phyloP scores from a whole-genome alignment of 1,140 invertebrate genomes.

The Hirudo medicinalis region DNA sequence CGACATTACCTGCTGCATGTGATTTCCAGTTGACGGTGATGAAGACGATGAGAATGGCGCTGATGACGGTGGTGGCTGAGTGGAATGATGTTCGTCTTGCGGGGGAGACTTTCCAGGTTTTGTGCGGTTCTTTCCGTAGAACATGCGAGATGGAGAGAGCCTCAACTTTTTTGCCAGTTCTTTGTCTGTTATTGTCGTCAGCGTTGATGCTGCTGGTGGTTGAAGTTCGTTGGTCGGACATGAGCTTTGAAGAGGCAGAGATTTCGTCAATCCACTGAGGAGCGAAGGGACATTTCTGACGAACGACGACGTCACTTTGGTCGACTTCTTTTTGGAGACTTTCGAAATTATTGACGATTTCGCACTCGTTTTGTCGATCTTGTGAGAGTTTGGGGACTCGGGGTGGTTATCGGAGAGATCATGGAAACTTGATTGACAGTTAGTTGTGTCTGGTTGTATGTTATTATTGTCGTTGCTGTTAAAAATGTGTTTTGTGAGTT shows the following conservation, averaged over 20 bases:
- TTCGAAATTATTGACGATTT: too few relatives aligned
- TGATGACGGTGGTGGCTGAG: neutral
- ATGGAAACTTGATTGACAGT: too few relatives aligned
- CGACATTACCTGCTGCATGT: neutral
- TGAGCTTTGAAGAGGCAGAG: neutral
- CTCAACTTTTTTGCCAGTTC: too few relatives aligned
- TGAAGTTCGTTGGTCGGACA: neutral
- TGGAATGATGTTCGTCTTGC: neutral
- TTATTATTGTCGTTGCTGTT: too few relatives aligned
- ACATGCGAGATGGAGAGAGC: too few relatives aligned
- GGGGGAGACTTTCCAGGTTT: neutral
- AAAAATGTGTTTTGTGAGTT: too few relatives aligned
- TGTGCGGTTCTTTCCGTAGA: too few relatives aligned
- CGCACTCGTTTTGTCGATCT: too few relatives aligned
- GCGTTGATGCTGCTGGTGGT: neutral
- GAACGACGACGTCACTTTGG: neutral
- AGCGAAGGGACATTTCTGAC: conserved; percentile 1
- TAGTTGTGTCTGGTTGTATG: too few relatives aligned
- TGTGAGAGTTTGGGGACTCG: too few relatives aligned
- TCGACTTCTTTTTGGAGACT: neutral
- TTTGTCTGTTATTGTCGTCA: neutral
- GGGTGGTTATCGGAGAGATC: too few relatives aligned
- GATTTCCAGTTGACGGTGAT: neutral
- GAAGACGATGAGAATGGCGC: neutral
- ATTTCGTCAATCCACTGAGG: neutral